Percentiles rank a stretch among this genome's conserved stretches.
Evolutionary conservation across 2,113 vertebrate species (phyloP).

Genomic region (Vulpes lagopus): DNA sequence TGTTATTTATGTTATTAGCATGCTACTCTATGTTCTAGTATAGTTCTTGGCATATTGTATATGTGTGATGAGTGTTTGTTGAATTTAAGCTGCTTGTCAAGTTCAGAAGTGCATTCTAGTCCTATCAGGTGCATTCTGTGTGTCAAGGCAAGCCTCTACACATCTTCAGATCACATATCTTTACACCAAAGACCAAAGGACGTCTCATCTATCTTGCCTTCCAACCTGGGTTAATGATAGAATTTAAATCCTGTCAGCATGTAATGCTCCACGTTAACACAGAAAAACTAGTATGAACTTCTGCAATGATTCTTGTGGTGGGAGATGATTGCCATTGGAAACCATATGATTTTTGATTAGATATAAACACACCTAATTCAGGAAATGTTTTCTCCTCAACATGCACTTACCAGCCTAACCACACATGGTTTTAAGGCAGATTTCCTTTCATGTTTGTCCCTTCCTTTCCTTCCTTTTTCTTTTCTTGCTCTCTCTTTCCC

Average conservation of each 20-base stretch:
- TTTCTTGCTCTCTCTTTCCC: not conserved
- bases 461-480: not conserved
- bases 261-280: not conserved
- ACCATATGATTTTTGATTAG: not conserved
- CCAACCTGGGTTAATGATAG: not conserved
- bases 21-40: not conserved
- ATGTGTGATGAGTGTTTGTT: not conserved
- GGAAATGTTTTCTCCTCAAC: slow-evolving; percentile 13
- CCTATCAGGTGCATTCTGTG: not conserved
- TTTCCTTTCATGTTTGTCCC: not conserved
- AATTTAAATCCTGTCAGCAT: slow-evolving; percentile 54
- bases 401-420: not conserved
- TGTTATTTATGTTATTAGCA: not conserved
- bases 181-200: not conserved
- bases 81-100: slow-evolving; percentile 32
- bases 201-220: slow-evolving; percentile 14
- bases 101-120: slow-evolving; percentile 17
- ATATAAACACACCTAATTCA: slow-evolving; percentile 1
- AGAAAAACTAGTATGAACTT: not conserved
- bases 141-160: slow-evolving; percentile 15
- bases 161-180: slow-evolving; percentile 27
- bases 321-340: slow-evolving; percentile 45
- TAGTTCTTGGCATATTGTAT: not conserved
- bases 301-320: slow-evolving; percentile 47
- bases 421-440: not conserved